These are phyloP conservation scores for Paedocypris sp. DNA, from an alignment of 2,113 vertebrate genomes.

Conservation along the genomic window DNA sequence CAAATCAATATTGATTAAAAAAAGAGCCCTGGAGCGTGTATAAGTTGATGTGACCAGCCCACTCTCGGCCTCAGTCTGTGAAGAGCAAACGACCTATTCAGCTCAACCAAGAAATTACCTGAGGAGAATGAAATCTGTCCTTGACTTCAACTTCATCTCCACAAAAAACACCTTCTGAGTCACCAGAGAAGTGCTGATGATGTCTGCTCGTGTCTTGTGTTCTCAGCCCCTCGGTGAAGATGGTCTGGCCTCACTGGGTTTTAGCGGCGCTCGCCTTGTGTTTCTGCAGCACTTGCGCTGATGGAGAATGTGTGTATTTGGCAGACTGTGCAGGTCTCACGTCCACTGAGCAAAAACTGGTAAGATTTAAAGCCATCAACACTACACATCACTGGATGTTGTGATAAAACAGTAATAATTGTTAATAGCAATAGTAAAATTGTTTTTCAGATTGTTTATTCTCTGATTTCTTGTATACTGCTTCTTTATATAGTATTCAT, in stretches of 20 bases:
- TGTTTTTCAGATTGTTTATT: no score
- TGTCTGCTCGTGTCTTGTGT: constrained; percentile 1
- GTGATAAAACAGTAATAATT: no score
- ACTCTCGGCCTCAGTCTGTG: background rate
- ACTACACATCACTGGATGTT: no score
- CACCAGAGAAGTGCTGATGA: background rate
- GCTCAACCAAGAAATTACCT: background rate
- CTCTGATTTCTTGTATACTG: no score
- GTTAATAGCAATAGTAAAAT: no score
- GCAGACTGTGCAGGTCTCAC: constrained; percentile 56
- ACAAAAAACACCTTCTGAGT: background rate
- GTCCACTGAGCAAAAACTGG: constrained; percentile 55
- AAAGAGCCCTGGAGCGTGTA: background rate
- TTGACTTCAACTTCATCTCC: background rate
- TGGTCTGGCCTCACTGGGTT: constrained; percentile 54
- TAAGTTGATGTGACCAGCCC: background rate
- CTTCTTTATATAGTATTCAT: no score
- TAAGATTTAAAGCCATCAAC: constrained; percentile 42
- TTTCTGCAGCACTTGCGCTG: constrained; percentile 42
- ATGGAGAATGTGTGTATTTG: constrained; percentile 55
- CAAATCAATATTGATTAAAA: no score
- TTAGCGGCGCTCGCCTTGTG: constrained; percentile 49
- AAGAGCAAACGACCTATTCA: background rate
- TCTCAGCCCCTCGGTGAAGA: constrained; percentile 44
- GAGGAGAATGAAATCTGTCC: background rate